Evolutionary conservation across 1,140 invertebrate species (phyloP).

Genomic region (Ceratina japonica): DNA sequence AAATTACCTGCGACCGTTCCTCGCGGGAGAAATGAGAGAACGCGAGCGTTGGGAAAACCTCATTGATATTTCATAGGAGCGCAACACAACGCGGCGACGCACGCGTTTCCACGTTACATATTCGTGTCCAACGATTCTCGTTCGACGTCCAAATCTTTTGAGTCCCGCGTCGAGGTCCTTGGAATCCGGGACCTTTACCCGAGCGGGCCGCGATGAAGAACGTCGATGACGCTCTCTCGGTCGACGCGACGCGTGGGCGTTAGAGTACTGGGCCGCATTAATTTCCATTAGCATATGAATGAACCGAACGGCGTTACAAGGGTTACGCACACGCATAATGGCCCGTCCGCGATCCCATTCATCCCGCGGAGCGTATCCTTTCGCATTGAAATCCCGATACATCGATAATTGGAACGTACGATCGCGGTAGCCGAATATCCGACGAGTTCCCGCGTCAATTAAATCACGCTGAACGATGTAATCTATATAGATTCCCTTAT

Average conservation of each 20-base stretch:
- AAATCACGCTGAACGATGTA: no score
- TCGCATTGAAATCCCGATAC: slow-evolving; percentile 28
- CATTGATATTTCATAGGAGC: slow-evolving; percentile 33
- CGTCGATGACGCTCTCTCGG: background rate
- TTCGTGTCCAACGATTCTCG: slow-evolving; percentile 27
- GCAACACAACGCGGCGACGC: background rate
- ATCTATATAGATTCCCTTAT: no score
- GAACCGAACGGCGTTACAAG: slow-evolving; percentile 20
- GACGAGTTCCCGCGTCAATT: no score
- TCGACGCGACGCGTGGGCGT: slow-evolving; percentile 1
- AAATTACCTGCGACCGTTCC: background rate
- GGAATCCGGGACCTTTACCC: background rate
- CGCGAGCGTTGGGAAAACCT: background rate
- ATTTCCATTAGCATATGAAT: slow-evolving; percentile 50
- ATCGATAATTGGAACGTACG: slow-evolving; percentile 28
- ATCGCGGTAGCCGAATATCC: no score
- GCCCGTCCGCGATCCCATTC: background rate
- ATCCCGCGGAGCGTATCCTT: slow-evolving; percentile 6
- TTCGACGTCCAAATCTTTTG: background rate
- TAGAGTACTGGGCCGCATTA: slow-evolving; percentile 27
- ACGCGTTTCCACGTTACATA: slow-evolving; percentile 8
- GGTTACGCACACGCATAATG: background rate
- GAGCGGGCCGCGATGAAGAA: background rate
- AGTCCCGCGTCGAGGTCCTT: background rate
- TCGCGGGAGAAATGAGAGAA: background rate